Evolutionary conservation across 2,888 invertebrate species (phyloP), one percentile per base, ranked within the genome.

Genomic region (Eulithis testata): DNA sequence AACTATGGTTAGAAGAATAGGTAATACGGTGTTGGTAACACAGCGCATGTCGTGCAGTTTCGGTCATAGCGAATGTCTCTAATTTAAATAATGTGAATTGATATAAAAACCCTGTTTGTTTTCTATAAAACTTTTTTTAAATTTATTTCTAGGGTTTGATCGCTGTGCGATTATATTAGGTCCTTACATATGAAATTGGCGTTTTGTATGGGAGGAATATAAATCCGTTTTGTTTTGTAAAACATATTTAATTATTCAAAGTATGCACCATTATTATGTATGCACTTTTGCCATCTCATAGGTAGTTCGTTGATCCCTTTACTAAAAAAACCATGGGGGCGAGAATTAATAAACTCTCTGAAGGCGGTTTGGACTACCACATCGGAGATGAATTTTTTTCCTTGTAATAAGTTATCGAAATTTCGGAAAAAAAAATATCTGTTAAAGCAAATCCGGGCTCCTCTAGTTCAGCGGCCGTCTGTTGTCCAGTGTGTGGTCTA

Each of bases 361-460:
- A 54, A 54, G 54, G 11, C 11, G 43, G 6, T 43, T 54, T 40
- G 8, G 54, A 54, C 54, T 54, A 14, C 54, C 21, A 3, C 54
- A 54, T 54, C 43, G 43, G 21, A 54, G 21, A 11, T 43, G 37
- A 11, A 43, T 43, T 43, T 43, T 43, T 56, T 63, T 36, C 51
- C 59, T 60, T 60, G 60, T 31, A 61, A 56, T 50, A 53, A 65
- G n/a, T 58, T 54, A 11, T 66, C 58, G 11, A 53, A 65, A 53
- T 60, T 63, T 3, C 37, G 37, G 9, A 44, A 57, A 37, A 69
- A 68, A 64, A 58, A 53, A 7, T 1, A 53, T 14, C 37, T 53
- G 40, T 40, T 53, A 14, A 59, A 64, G 61, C 45, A 47, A 47
- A 12, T 12, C 11, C 4, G 6, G 12, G 45, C 45, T 47, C 45